Evolutionary conservation across 2,797 vertebrate genomes (phyloP).

Genomic region (Scolopax rusticola): DNA sequence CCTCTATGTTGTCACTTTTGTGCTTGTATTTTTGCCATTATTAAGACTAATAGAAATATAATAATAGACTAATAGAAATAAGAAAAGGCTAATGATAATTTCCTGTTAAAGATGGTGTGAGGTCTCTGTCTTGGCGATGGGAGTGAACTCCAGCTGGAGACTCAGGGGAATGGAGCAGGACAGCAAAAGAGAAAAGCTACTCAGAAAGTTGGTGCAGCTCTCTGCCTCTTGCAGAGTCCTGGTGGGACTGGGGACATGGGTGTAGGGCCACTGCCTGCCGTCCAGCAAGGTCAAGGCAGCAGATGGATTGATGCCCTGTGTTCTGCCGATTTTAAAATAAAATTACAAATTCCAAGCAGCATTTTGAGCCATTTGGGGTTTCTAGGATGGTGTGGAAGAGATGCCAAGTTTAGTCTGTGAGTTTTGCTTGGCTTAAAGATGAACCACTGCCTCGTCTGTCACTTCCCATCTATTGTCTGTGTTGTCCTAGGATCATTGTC

Average conservation of each 20-base stretch:
- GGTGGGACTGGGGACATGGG: not conserved
- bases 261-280: not conserved
- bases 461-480: conserved; percentile 52
- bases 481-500: conserved; percentile 38
- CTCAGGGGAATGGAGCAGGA: not conserved
- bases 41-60: not conserved
- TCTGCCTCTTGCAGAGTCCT: not conserved
- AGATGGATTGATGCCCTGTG: not conserved
- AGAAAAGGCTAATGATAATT: conserved; percentile 33
- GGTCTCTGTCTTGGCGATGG: conserved; percentile 27
- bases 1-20: conserved; percentile 19
- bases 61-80: not conserved
- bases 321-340: conserved; percentile 32
- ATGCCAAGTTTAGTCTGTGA: conserved; percentile 22
- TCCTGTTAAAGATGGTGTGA: not conserved
- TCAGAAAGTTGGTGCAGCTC: not conserved
- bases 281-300: not conserved
- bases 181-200: not conserved
- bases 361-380: conserved; percentile 48
- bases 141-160: conserved; percentile 9
- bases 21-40: conserved; percentile 31
- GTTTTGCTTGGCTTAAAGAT: conserved; percentile 55
- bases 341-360: conserved; percentile 10
- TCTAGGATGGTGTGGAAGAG: conserved; percentile 39
- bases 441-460: conserved; percentile 30